Evolutionary conservation across 2,888 invertebrate species (phyloP), one percentile per base, ranked within the genome.

Genomic region (Lasioglossum malachurum): DNA sequence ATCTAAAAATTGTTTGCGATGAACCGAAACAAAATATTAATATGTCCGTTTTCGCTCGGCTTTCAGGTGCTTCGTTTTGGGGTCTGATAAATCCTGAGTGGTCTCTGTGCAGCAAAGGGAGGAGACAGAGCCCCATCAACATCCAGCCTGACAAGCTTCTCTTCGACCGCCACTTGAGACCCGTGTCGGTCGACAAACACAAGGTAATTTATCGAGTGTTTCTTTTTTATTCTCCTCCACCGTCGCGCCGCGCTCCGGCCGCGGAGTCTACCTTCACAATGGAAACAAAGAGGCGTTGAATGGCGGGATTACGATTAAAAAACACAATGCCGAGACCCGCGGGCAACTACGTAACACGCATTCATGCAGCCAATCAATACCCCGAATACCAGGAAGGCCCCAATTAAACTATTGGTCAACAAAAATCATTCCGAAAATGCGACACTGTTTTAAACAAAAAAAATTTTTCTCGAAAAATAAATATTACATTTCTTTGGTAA

Each of bases 61-160:
- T 84, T 87, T 3, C 96, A 99, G 99, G 99, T 96, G 99, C 99
- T 75, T 98, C 98, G 82, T 99, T 99, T 96, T 99, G 99, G 99
- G 99, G 99, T 83, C 97, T 99, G 91, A 98, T 99, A 96, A 99
- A 99, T 96, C 98, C 99, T 23, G 99, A 99, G 95, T 99, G 99
- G 99, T 98, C 98, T 94, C 97, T 99, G 97, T 99, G 99, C 96
- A 98, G 98, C 96, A 98, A 98, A 95, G 99, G 99, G 73, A 97
- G 98, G 88, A 97, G 99, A 88, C 99, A 99, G 96, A 99, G 99
- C 88, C 99, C 99, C 4, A 98, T 99, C 95, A 98, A 99, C 96
- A 97, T 99, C 91, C 99, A 99, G 94, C 99, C 99, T 3, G 97
- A 98, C 93, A 98, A 98, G 95, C 96, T 99, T 89, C 97, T 99